Percentiles rank a stretch among this genome's conserved stretches.
Conservation (phyloP, 2,797 vertebrate genomes). For the Betta splendens region DNA sequence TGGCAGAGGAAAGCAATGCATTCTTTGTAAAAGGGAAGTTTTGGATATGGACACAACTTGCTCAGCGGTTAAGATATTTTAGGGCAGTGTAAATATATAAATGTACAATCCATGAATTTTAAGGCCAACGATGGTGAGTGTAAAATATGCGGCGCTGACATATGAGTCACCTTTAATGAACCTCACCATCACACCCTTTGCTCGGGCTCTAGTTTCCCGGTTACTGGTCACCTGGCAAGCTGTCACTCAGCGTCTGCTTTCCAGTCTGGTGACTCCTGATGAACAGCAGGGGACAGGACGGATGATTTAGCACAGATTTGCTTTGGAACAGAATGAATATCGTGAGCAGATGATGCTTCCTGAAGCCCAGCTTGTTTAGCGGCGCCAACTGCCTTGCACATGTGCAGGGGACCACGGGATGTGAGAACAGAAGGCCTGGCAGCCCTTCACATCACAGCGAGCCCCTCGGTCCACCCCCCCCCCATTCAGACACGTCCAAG, state of each 20-base stretch:
- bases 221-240: constrained; percentile 66
- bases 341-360: constrained; percentile 74
- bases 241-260: constrained; percentile 65
- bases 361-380: constrained; percentile 66
- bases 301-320: constrained; percentile 75
- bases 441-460: constrained; percentile 54
- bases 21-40: constrained; percentile 77
- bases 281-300: constrained; percentile 69
- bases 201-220: constrained; percentile 32
- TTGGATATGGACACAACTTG: constrained; percentile 77
- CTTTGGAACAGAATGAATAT: constrained; percentile 67
- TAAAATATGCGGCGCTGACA: constrained; percentile 37
- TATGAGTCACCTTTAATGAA: constrained; percentile 8
- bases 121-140: constrained; percentile 53
- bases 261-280: constrained; percentile 68
- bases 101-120: too few relatives aligned
- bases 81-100: constrained; percentile 50
- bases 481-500: constrained; percentile 49
- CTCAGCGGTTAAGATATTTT: constrained; percentile 76
- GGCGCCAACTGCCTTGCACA: constrained; percentile 71
- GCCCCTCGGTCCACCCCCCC: constrained; percentile 32
- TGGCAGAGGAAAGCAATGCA: constrained; percentile 73
- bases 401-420: constrained; percentile 63
- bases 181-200: constrained; percentile 28
- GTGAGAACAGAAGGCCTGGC: constrained; percentile 76